A percentile compares a stretch with the other conserved stretches of the same genome.
phyloP scores from a whole-genome alignment of 2,797 vertebrate species.

The Cyprinella venusta region DNA sequence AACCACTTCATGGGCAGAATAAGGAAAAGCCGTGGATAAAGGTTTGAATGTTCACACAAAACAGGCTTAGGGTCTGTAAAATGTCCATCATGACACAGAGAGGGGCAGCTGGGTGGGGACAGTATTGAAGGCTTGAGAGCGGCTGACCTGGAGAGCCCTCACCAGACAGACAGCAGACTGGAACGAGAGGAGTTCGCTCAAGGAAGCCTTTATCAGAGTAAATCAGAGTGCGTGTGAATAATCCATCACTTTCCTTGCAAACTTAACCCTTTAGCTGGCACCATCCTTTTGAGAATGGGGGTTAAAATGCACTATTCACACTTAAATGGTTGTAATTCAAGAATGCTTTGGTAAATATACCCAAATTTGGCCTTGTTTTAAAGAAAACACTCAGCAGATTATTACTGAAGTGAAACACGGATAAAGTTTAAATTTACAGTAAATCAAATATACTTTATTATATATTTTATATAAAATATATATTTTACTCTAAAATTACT shows the following conservation, averaged over 20 bases:
- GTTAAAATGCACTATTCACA: no score
- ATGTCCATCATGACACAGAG: constrained; percentile 17
- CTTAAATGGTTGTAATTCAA: no score
- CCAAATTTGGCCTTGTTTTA: no score
- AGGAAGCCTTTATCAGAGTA: constrained; percentile 50
- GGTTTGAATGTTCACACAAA: constrained; percentile 18
- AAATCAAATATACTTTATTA: no score
- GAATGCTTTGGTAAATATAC: no score
- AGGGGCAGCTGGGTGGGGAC: constrained; percentile 18
- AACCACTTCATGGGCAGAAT: not conserved
- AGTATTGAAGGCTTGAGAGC: constrained; percentile 17
- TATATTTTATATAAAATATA: no score
- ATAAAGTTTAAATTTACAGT: no score
- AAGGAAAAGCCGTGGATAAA: not conserved
- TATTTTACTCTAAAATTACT: no score
- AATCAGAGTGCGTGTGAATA: constrained; percentile 27
- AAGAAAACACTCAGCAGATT: no score
- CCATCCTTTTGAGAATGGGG: no score
- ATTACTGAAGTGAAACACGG: no score
- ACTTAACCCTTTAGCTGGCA: no score
- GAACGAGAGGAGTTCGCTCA: constrained; percentile 57
- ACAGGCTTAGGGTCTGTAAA: constrained; percentile 22
- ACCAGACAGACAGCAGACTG: constrained; percentile 57
- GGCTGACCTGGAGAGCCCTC: constrained; percentile 57
- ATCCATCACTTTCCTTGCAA: not conserved